Base-by-base conservation (phyloP, 1,140 invertebrate genomes). In the Drosophila guanche region DNA sequence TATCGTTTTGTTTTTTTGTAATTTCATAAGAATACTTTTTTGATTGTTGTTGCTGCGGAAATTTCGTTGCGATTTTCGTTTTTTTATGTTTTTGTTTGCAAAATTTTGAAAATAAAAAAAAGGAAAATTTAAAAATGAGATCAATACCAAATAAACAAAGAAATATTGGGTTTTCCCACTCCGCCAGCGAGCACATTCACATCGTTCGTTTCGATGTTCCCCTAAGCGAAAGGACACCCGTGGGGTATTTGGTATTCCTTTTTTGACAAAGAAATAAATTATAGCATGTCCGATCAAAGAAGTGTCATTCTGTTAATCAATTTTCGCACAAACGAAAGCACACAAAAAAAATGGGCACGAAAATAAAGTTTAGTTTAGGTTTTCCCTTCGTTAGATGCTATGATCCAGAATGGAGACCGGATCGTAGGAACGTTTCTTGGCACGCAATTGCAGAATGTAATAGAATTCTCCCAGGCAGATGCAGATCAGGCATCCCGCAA, bases 381-480 rank as follows among this genome's bases (percentile, higher is more conserved):
- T 37, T 55, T 57, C 22, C 41, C n/a, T 23, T 20, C 20, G 53
- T 59, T 73, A 90, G 68, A 85, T 83, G 62, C 86, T 91, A 41
- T 91, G 86, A 59, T 91, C 90, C 52, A 83, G 76, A 50, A 68
- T 89, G 40, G 89, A 89, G 56, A 91, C 90, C 12, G 90, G 89
- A 53, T 71, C 65, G 63, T 91, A 91, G 72, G 89, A 91, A 73
- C 89, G 83, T 71, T 90, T 80, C 56, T 90, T 90, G 63, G 83
- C 76, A 48, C 50, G 76, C 59, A 88, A 41, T 10, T 89, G 81
- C 23, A 12, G 27, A 14, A 90, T 81, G 25, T 71, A 78, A 8
- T 43, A 29, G 63, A 20, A 20, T 20, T 20, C 16, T 4, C 22
- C 1, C 12, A 29, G 2, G 1, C 45, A 47, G 47, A 74, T 27